Base-by-base conservation (phyloP, 2,888 invertebrate genomes). In the Eurois occulta region DNA sequence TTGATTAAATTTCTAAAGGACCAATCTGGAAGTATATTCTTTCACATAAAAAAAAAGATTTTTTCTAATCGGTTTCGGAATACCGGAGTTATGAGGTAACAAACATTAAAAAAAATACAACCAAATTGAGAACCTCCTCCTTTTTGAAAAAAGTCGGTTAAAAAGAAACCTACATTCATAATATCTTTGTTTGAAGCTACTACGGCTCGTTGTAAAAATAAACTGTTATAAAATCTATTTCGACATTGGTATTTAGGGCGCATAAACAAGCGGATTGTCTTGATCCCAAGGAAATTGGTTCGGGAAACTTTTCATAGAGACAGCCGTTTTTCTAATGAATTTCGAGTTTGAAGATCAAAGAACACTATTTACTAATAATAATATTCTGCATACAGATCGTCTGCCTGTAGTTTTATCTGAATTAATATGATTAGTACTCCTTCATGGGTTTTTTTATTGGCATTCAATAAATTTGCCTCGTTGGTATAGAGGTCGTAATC, bases 191-290 rank as follows among this genome's bases (percentile, higher is more conserved):
- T 75, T 52, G 72, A 78, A 81, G 58, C 60, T 46, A 38, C 74
- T 62, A 35, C 62, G 58, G 43, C 67, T 68, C 38, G 70, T 76
- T 81, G 18, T 79, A 88, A 85, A 87, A 85, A 88, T 87, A 90
- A 81, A 83, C 77, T 81, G 73, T 82, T 84, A 83, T 83, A 87
- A 84, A 88, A 86, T 88, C 84, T 90, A 89, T 92, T 92, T 91
- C 87, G 77, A 83, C 84, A 85, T 85, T 83, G 92, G 92, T 91
- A 93, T 93, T 92, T 91, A 88, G 93, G 90, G 81, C 93, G 88
- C 78, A 87, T 90, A 90, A 91, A 92, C 90, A 90, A 90, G 80
- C 69, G 72, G 85, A 88, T 88, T 89, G 90, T 90, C 85, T 89
- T 83, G 76, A 79, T 86, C 83, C 74, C 81, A 86, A 87, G 77